phyloP scores from a whole-genome alignment of 2,113 vertebrate genomes.

The Alectura lathami region DNA sequence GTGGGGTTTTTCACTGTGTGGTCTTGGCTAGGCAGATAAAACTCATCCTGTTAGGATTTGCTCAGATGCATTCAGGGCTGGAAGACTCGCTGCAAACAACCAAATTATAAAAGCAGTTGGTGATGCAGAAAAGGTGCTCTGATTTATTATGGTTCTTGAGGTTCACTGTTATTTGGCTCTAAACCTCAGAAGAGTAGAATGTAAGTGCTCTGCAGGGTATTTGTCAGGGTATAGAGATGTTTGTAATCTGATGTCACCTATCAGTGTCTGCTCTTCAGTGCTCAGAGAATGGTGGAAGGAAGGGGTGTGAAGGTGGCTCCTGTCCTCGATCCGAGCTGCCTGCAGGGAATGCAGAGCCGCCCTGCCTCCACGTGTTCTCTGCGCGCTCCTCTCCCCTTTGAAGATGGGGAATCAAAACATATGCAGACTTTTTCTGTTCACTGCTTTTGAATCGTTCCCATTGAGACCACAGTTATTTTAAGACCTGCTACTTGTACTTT shows the following conservation, averaged over 20 bases:
- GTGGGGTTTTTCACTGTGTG: fast-evolving
- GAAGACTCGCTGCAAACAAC: not conserved
- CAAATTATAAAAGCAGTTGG: not conserved
- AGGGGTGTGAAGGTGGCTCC: fast-evolving
- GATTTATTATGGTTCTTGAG: not conserved
- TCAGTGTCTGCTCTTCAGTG: not conserved
- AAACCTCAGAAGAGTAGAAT: not conserved
- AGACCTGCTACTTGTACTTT: not conserved
- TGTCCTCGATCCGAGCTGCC: no score
- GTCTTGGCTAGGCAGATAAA: not conserved
- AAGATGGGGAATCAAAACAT: not conserved
- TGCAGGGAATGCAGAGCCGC: no score
- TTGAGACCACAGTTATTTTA: not conserved
- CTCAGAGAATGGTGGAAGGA: not conserved
- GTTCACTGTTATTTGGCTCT: not conserved
- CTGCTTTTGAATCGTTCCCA: fast-evolving
- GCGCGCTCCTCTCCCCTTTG: not conserved
- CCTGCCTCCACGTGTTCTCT: not conserved
- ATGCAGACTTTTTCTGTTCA: fast-evolving
- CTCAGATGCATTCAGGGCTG: fast-evolving
- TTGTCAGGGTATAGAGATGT: not conserved
- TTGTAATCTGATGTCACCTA: not conserved
- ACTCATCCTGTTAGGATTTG: fast-evolving
- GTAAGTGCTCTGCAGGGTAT: not conserved
- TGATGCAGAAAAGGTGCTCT: not conserved